Evolutionary conservation across 2,797 vertebrate genomes (phyloP).

Genomic region (Catostomus latipinnis): DNA sequence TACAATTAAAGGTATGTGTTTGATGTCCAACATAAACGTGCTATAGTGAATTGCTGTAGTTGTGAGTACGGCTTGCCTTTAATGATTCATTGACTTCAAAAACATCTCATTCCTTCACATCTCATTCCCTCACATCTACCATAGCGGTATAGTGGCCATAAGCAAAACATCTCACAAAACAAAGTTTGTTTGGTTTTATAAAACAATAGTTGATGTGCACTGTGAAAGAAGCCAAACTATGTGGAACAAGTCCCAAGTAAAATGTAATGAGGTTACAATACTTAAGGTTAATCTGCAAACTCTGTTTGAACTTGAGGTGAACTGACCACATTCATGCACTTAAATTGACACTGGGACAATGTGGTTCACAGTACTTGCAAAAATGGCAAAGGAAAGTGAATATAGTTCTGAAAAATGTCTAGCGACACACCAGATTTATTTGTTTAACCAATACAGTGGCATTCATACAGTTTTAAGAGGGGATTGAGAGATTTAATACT

Average conservation of each 20-base stretch:
- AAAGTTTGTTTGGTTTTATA: too few species aligned
- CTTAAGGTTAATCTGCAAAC: too few species aligned
- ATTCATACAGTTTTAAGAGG: not conserved
- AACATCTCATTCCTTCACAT: too few species aligned
- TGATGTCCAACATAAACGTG: not conserved
- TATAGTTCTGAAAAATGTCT: not conserved
- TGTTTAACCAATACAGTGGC: not conserved
- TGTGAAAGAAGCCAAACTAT: too few species aligned
- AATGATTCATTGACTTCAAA: not conserved
- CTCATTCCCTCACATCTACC: too few species aligned
- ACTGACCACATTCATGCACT: too few species aligned
- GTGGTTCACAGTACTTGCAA: not conserved
- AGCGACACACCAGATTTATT: not conserved
- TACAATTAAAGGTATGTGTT: not conserved
- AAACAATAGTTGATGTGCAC: too few species aligned
- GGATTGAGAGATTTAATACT: not conserved
- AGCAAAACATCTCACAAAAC: not conserved
- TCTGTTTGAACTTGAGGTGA: too few species aligned
- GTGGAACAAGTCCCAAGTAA: too few species aligned
- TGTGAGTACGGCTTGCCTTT: too few species aligned
- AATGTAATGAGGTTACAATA: too few species aligned
- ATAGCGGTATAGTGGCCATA: too few species aligned
- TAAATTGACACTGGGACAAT: not conserved
- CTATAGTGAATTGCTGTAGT: not conserved
- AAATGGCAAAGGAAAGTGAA: not conserved